Evolutionary conservation across 1,140 invertebrate species (phyloP).

Genomic region (Solenopsis invicta): DNA sequence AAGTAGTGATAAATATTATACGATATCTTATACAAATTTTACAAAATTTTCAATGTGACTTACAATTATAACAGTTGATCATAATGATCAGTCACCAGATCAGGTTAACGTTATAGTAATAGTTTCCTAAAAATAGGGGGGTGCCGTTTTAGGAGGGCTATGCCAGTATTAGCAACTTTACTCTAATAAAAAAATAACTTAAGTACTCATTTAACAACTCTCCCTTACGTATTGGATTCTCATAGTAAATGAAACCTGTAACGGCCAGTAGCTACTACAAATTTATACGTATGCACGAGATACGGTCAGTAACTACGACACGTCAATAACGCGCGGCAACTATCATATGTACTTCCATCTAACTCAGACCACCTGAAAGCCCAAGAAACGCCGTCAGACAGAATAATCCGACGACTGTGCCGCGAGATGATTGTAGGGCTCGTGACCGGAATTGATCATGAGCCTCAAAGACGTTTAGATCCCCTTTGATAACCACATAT

Average conservation of each 20-base stretch:
- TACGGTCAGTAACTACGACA: slow-evolving; percentile 56
- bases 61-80: too few species aligned
- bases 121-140: too few species aligned
- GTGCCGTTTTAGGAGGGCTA: too few species aligned
- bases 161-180: too few species aligned
- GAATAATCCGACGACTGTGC: slow-evolving; percentile 71
- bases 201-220: too few species aligned
- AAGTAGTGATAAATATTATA: too few species aligned
- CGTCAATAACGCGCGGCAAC: slow-evolving; percentile 72
- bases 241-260: slow-evolving; percentile 53
- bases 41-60: too few species aligned
- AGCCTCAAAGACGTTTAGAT: slow-evolving; percentile 42
- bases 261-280: slow-evolving; percentile 33
- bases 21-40: too few species aligned
- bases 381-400: slow-evolving; percentile 67
- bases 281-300: slow-evolving; percentile 14
- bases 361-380: slow-evolving; percentile 49
- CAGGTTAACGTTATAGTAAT: too few species aligned
- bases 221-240: background rate
- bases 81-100: too few species aligned
- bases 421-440: slow-evolving; percentile 70
- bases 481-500: slow-evolving; percentile 40
- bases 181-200: too few species aligned
- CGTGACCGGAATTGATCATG: slow-evolving; percentile 70
- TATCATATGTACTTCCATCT: slow-evolving; percentile 36